Evolutionary conservation across 2,888 invertebrate genomes (phyloP).

Genomic region (Alloplasta piceator): DNA sequence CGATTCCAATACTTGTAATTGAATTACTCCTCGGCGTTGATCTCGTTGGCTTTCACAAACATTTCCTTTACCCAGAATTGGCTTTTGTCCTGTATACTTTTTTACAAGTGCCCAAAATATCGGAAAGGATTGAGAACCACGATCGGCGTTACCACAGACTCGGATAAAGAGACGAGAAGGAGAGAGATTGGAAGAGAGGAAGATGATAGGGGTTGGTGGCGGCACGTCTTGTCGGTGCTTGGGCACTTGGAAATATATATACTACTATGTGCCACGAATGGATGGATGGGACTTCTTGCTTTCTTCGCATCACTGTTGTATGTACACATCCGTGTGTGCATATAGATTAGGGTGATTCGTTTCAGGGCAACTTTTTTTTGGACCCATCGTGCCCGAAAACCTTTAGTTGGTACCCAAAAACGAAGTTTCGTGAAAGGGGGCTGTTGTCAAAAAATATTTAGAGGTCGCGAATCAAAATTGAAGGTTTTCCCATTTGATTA

Average conservation of each 20-base stretch:
- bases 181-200: conserved; percentile 39
- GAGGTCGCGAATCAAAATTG: too few relatives aligned
- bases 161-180: conserved; percentile 19
- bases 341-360: too few relatives aligned
- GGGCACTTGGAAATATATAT: conserved; percentile 55
- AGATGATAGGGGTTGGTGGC: conserved; percentile 66
- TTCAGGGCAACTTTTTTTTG: too few relatives aligned
- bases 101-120: not conserved
- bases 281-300: conserved; percentile 72
- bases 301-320: conserved; percentile 67
- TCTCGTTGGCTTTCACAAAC: too few relatives aligned
- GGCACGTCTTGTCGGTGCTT: conserved; percentile 70
- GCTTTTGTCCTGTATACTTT: not conserved
- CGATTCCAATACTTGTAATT: too few relatives aligned
- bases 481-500: too few relatives aligned
- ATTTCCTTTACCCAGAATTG: not conserved
- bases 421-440: too few relatives aligned
- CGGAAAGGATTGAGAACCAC: conserved; percentile 54
- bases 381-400: too few relatives aligned
- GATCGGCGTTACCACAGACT: conserved; percentile 4
- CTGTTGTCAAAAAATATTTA: too few relatives aligned
- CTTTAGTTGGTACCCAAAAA: too few relatives aligned
- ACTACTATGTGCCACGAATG: conserved; percentile 63
- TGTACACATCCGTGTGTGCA: not conserved
- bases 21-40: too few relatives aligned